Evolutionary conservation across 1,140 invertebrate genomes (phyloP).

Genomic region (Pachypeltis micranthus): DNA sequence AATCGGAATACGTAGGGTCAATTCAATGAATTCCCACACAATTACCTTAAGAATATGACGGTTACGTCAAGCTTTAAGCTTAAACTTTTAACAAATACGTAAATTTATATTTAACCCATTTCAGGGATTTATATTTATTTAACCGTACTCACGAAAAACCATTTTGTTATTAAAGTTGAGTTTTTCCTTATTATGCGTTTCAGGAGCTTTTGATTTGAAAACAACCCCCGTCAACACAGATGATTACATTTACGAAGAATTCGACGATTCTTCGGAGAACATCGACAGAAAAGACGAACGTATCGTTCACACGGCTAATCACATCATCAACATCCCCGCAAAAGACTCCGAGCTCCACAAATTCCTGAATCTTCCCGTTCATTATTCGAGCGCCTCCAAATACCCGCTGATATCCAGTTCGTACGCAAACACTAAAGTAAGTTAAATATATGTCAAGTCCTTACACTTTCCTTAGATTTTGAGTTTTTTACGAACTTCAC

Average conservation of each 20-base stretch:
- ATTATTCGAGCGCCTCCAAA: slow-evolving; percentile 46
- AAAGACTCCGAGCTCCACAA: slow-evolving; percentile 51
- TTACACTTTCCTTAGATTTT: no score
- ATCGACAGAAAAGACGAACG: slow-evolving; percentile 36
- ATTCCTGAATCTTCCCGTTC: slow-evolving; percentile 53
- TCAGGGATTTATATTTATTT: no score
- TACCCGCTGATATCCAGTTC: slow-evolving; percentile 57
- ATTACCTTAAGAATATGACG: no score
- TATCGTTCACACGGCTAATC: slow-evolving; percentile 35
- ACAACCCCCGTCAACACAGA: slow-evolving; percentile 24
- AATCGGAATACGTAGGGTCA: no score
- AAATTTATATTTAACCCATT: no score
- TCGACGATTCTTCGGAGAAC: slow-evolving; percentile 33
- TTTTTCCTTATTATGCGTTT: neutral
- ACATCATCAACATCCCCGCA: slow-evolving; percentile 34
- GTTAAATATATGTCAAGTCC: no score
- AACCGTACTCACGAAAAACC: no score
- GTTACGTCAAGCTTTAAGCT: no score
- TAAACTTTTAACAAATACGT: no score
- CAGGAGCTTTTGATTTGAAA: slow-evolving; percentile 32
- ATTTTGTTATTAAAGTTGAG: no score
- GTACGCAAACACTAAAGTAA: slow-evolving; percentile 56
- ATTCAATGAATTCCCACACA: no score
- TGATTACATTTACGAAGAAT: slow-evolving; percentile 25
- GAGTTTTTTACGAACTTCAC: no score